These are phyloP conservation scores for Drosophila mayri DNA, from an alignment of 1,140 invertebrate species.

Conservation along the genomic window DNA sequence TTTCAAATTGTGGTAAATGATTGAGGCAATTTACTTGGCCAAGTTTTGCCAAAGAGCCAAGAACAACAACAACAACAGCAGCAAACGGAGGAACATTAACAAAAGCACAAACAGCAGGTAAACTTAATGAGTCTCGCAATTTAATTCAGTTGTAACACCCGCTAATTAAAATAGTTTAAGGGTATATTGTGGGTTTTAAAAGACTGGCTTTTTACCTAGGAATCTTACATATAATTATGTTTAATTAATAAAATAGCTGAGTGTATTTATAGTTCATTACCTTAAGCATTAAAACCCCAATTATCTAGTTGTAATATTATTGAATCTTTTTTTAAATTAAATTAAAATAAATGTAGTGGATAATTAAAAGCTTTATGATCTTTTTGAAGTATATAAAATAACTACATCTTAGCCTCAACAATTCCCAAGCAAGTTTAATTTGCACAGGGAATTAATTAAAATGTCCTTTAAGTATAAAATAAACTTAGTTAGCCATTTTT, in stretches of 20 bases:
- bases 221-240: neutral
- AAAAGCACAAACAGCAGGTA: constrained; percentile 22
- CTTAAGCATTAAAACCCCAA: neutral
- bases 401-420: too few species aligned
- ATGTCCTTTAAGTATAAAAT: too few species aligned
- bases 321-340: neutral
- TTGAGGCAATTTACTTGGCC: constrained; percentile 64
- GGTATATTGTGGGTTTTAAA: neutral
- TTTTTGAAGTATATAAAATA: neutral
- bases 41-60: constrained; percentile 35
- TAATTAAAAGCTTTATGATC: neutral
- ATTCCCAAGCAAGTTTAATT: neutral
- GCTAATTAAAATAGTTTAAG: constrained; percentile 6
- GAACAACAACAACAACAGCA: constrained; percentile 8
- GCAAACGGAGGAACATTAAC: constrained; percentile 2
- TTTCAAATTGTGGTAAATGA: constrained; percentile 56
- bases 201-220: neutral
- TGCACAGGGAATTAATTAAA: neutral
- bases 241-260: neutral
- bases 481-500: neutral
- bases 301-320: neutral
- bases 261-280: neutral
- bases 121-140: constrained; percentile 53
- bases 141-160: constrained; percentile 45
- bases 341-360: neutral